Percentiles rank a stretch among this genome's conserved stretches.
These are phyloP conservation scores for Tretioscincus oriximinensis DNA, from an alignment of 2,113 vertebrate genomes.

Conservation along the genomic window DNA sequence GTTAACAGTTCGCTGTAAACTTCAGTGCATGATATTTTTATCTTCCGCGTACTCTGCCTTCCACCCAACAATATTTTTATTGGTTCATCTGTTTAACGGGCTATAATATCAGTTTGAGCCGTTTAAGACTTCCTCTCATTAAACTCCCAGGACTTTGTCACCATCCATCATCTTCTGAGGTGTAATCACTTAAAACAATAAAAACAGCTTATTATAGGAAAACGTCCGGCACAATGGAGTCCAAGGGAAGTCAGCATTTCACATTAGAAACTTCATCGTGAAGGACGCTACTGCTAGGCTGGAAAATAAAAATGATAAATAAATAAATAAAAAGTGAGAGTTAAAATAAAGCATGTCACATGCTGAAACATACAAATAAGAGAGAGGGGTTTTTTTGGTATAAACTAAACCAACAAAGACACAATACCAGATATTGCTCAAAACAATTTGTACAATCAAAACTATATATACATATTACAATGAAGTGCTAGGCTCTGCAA, in stretches of 20 bases:
- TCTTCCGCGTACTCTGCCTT: neutral
- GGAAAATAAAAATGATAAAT: conserved; percentile 42
- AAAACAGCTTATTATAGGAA: conserved; percentile 69
- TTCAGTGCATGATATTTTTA: neutral
- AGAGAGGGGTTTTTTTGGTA: too few relatives aligned
- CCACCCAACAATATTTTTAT: neutral
- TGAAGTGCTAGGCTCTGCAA: too few relatives aligned
- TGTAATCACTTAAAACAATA: conserved; percentile 79
- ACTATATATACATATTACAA: too few relatives aligned
- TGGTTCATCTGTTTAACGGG: conserved; percentile 12
- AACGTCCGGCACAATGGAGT: conserved; percentile 46
- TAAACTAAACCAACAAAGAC: too few relatives aligned
- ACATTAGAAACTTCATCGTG: conserved; percentile 63
- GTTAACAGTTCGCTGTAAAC: neutral
- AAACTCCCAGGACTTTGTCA: conserved; percentile 70
- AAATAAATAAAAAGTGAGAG: neutral
- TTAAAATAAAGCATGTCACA: conserved; percentile 36
- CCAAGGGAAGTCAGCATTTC: conserved; percentile 60
- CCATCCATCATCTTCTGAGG: conserved; percentile 77
- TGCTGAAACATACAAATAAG: conserved; percentile 58
- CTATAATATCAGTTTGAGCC: conserved; percentile 6
- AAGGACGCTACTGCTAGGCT: conserved; percentile 63
- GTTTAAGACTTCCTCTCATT: conserved; percentile 51
- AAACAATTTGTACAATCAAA: too few relatives aligned
- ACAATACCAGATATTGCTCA: too few relatives aligned